Conservation (phyloP, 1,140 invertebrate species). For the Drosophila kurseongensis region DNA sequence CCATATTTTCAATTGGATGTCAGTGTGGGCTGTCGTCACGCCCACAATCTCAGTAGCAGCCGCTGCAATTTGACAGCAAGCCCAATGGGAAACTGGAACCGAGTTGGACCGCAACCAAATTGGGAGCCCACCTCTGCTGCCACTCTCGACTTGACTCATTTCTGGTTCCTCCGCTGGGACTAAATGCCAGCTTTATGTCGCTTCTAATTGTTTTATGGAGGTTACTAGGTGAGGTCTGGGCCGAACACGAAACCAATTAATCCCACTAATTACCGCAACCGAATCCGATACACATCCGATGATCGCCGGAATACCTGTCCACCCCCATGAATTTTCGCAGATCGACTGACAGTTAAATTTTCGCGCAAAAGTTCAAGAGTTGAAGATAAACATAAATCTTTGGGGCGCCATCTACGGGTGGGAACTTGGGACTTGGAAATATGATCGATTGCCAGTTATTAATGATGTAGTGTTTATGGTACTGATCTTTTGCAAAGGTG, state of each 20-base stretch:
- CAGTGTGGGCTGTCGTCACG: conserved; percentile 70
- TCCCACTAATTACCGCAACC: conserved; percentile 63
- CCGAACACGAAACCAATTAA: conserved; percentile 68
- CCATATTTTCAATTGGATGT: conserved; percentile 28
- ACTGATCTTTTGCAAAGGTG: conserved; percentile 7
- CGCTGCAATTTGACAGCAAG: conserved; percentile 57
- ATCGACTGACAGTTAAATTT: conserved; percentile 23
- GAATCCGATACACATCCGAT: conserved; percentile 5
- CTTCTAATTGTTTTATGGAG: conserved; percentile 75
- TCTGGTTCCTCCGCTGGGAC: conserved; percentile 37
- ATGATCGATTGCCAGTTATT: conserved; percentile 36
- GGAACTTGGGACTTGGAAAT: conserved; percentile 12
- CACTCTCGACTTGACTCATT: conserved; percentile 24
- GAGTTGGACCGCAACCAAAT: conserved; percentile 61
- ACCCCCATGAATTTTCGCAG: conserved; percentile 22
- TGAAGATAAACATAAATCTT: conserved; percentile 52
- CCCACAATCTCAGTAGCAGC: conserved; percentile 62
- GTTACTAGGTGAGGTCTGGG: conserved; percentile 69
- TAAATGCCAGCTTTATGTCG: conserved; percentile 65
- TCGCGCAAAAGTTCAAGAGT: conserved; percentile 30
- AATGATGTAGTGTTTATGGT: conserved; percentile 14
- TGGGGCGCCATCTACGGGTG: conserved; percentile 36
- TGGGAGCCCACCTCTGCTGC: conserved; percentile 44
- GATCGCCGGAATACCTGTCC: conserved; percentile 28
- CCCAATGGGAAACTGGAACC: conserved; percentile 42